Evolutionary conservation across 2,888 invertebrate species (phyloP), one percentile per base, ranked within the genome.

Genomic region (Octodonta nipae): DNA sequence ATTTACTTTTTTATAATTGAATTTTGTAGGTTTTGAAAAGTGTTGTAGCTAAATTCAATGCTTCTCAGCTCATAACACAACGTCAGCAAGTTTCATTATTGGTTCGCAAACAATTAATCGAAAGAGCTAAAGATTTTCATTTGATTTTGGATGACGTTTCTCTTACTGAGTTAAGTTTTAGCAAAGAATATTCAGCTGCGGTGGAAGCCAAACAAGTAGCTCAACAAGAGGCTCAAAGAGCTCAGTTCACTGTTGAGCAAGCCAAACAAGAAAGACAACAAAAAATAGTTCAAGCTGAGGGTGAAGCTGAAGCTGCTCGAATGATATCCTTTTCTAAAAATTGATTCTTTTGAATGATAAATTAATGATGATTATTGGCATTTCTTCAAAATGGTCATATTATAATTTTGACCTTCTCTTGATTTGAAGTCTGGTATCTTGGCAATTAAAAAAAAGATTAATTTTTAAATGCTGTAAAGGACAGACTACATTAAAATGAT

Each of bases 151-250:
- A 99, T 66, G 98, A 99, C 67, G 98, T 99, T 5, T 95, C 98
- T 2, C 78, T 99, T 42, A 98, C 98, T 15, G 98, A 98, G 61
- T 67, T 99, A 44, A 92, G 92, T 58, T 99, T 99, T 62, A 93
- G 98, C 24, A 89, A 91, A 56, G 96, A 98, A 63, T 98, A 99
- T 58, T 91, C 96, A 2, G 93, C 93, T 17, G 98, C 98, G 35
- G 96, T 99, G 51, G 98, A 99, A 70, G 83, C 95, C n/a, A 96
- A 96, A 60, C 96, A 96, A 65, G 93, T 96, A 1, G 96, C 98
- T 1, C 96, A 98, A 57, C 98, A 99, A 65, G 98, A 99, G 63
- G 98, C 98, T 6, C 98, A 99, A 63, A 71, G 96, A 46, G 98
- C 98, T 13, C 91, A 92, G 33, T 99, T 98, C 63, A 82, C 91